Evolutionary conservation across 2,113 vertebrate genomes (phyloP), one percentile per base, ranked within the genome.

Genomic region (Propithecus coquereli): DNA sequence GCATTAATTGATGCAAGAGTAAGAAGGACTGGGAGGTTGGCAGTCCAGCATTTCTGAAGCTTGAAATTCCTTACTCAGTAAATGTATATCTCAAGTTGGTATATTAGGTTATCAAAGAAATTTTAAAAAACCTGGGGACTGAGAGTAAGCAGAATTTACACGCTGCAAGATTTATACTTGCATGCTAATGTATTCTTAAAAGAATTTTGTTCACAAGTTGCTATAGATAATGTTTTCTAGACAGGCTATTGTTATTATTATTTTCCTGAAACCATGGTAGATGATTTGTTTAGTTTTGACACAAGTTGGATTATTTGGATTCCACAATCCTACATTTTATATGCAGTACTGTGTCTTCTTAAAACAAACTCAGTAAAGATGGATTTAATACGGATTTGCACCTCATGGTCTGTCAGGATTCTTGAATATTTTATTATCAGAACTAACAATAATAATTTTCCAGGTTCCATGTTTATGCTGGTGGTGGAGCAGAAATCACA

Each of bases 31-130:
- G 79, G 32, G 83, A 93, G 94, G 34, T 86, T 94, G 54, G 17
- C 54, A 68, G 32, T 2, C 65, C 37, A 92, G 84, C 50, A 94
- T 93, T 95, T 95, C 76, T 66, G 20, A 82, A 87, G 16, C 17
- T 85, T 61, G 57, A 94, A 96, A 96, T 73, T 68, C 87, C 91
- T 98, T 87, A 96, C 87, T 97, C 87, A 96, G 93, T 88, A 89
- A 96, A 80, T 68, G 43, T 11, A 6, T 86, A 47, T 52, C 45
- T 94, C 61, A 96, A 68, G 63, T 96, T 94, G 61, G 37, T 88
- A 66, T 71, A 97, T 96, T 89, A 97, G 61, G 54, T 95, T 96
- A 96, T 95, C 66, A 83, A 82, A 91, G 81, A 96, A 70, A 3
- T 90, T 97, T 95, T 92, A 25, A 91, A 88, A 88, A 94, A 86